Evolutionary conservation across 2,113 vertebrate genomes (phyloP).

Genomic region (Natator depressus): DNA sequence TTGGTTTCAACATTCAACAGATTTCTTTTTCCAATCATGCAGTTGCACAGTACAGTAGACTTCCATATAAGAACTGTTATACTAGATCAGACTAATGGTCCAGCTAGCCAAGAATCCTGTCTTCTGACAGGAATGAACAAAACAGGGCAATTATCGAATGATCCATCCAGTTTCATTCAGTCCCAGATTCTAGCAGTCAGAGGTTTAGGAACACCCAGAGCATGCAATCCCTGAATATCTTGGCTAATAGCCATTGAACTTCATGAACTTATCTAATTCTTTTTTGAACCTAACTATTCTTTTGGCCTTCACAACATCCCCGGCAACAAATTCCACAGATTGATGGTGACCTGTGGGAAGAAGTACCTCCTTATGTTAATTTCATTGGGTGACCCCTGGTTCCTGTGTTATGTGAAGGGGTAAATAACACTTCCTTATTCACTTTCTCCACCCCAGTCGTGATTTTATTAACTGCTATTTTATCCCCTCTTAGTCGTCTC

Average conservation of each 20-base stretch:
- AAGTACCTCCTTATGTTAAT: background rate
- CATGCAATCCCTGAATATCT: background rate
- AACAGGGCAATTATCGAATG: background rate
- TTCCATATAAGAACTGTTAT: background rate
- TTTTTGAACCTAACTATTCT: background rate
- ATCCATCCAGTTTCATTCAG: background rate
- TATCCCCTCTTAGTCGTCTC: background rate
- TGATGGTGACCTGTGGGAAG: background rate
- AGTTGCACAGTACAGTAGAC: background rate
- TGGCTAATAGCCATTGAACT: background rate
- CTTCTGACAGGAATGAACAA: too few relatives aligned
- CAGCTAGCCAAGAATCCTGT: background rate
- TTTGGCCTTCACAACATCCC: background rate
- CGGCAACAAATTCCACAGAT: background rate
- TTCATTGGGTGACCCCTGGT: background rate
- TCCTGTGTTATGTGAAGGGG: background rate
- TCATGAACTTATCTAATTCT: background rate
- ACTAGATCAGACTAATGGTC: background rate
- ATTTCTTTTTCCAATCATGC: background rate
- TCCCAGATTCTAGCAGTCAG: background rate
- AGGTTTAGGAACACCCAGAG: background rate
- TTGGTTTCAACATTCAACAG: constrained; percentile 3
- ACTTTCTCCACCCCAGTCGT: background rate
- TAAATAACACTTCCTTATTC: background rate
- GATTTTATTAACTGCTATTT: background rate